Percentiles rank a stretch among this genome's conserved stretches.
Evolutionary conservation across 2,888 invertebrate genomes (phyloP).

Genomic region (Sthenelais limicola): DNA sequence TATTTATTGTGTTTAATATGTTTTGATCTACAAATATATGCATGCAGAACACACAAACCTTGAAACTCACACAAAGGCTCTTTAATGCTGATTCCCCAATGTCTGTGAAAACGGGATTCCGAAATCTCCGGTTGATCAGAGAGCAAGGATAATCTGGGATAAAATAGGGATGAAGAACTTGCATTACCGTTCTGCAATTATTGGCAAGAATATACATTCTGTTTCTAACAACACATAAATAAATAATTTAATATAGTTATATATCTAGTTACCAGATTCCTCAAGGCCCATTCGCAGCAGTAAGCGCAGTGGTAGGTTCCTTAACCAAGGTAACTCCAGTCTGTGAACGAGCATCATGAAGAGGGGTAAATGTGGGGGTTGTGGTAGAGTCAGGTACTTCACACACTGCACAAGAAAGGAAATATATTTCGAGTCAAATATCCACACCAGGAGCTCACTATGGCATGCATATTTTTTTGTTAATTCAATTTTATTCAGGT

Average conservation of each 20-base stretch:
- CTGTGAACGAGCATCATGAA: conserved; percentile 26
- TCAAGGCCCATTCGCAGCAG: conserved; percentile 18
- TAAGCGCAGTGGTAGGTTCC: neutral
- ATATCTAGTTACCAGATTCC: conserved; percentile 1
- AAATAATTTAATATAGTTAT: neutral
- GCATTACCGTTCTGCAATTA: no score
- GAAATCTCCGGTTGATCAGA: neutral
- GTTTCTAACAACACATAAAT: no score
- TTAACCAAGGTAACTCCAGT: conserved; percentile 17
- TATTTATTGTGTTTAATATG: no score
- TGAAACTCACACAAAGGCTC: neutral
- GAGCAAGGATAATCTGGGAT: neutral
- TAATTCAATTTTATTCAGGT: no score
- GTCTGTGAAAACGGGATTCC: neutral
- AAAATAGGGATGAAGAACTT: no score
- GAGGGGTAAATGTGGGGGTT: neutral
- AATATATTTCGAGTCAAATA: neutral
- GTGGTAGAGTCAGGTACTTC: neutral
- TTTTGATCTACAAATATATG: no score
- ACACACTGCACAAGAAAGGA: neutral
- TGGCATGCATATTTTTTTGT: neutral
- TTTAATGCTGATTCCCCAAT: neutral
- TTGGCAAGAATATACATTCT: no score
- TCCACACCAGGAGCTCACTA: neutral
- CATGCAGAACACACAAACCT: no score